Base-by-base conservation (phyloP, 2,113 vertebrate genomes). In the Sardina pilchardus region DNA sequence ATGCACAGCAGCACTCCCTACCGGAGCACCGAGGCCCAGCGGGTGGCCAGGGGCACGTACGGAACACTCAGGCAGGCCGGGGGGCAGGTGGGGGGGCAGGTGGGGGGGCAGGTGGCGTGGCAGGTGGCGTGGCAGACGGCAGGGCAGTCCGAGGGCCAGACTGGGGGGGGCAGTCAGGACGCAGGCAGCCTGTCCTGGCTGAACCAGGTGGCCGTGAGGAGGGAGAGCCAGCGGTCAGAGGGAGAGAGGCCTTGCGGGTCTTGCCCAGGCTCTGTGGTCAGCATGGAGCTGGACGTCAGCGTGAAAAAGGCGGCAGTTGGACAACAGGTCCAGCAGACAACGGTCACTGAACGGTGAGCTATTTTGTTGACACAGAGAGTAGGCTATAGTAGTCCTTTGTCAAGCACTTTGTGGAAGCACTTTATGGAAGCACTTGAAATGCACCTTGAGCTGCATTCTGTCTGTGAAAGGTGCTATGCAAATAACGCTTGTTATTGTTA, bases 341-440 rank as follows among this genome's bases (percentile, higher is more conserved):
- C 56, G 6, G 3, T 47, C 26, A 80, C 0, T 0, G 24, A 85
- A 53, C 30, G 82, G 95, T 95, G 89, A 90, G 93, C 84, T 42
- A 34, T 3, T 17, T 50, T 48, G 9, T 30, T 45, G n/a, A 10
- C 67, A 80, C 6, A 9, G 36, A 16, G 42, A 36, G 47, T 81
- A n/a, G n/a, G n/a, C n/a, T n/a, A 30, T 43, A 12, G 6, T 2
- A 42, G 39, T 42, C 39, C n/a, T n/a, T n/a, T n/a, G n/a, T n/a
- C n/a, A n/a, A n/a, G n/a, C n/a, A n/a, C n/a, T n/a, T n/a, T n/a
- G n/a, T n/a, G n/a, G n/a, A n/a, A n/a, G n/a, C n/a, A n/a, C n/a
- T n/a, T n/a, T n/a, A n/a, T n/a, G n/a, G n/a, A n/a, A n/a, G n/a
- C n/a, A n/a, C n/a, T n/a, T n/a, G n/a, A n/a, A n/a, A n/a, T n/a